These are phyloP conservation scores for Noctua pronuba DNA, from an alignment of 2,888 invertebrate species.

Conservation along the genomic window DNA sequence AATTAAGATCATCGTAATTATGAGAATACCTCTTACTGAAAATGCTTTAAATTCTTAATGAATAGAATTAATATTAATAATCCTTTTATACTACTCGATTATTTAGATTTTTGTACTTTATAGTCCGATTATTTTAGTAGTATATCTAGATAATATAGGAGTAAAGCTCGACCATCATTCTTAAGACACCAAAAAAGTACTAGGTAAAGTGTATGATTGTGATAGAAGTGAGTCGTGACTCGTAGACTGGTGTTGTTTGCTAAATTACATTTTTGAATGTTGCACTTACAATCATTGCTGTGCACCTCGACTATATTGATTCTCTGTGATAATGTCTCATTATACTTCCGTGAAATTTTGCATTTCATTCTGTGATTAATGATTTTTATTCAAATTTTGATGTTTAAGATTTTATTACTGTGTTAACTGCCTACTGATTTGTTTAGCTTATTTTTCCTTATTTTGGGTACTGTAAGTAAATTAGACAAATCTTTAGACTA, in stretches of 20 bases:
- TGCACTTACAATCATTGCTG: slow-evolving; percentile 74
- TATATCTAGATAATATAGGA: slow-evolving; percentile 64
- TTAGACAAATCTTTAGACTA: slow-evolving; percentile 42
- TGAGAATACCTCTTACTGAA: slow-evolving; percentile 69
- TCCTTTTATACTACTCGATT: slow-evolving; percentile 63
- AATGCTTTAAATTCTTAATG: slow-evolving; percentile 72
- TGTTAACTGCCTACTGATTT: slow-evolving; percentile 34
- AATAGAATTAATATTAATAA: slow-evolving; percentile 67
- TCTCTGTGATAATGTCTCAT: slow-evolving; percentile 82
- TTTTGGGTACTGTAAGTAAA: slow-evolving; percentile 34
- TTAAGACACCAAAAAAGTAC: slow-evolving; percentile 83
- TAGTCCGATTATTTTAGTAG: slow-evolving; percentile 60
- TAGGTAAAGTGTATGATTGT: slow-evolving; percentile 79
- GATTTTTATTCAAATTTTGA: slow-evolving; percentile 47
- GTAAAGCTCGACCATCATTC: slow-evolving; percentile 69
- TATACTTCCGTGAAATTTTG: slow-evolving; percentile 68
- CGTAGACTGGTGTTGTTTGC: slow-evolving; percentile 71
- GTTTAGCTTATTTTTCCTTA: slow-evolving; percentile 23
- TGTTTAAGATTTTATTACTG: slow-evolving; percentile 35
- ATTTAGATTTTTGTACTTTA: slow-evolving; percentile 65
- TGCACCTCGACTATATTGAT: slow-evolving; percentile 78
- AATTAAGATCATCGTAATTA: slow-evolving; percentile 55
- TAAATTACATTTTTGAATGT: slow-evolving; percentile 71
- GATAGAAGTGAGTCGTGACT: slow-evolving; percentile 72
- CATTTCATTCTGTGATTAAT: slow-evolving; percentile 71